A percentile compares a stretch with the other conserved stretches of the same genome.
phyloP scores from a whole-genome alignment of 2,888 invertebrate species.

The Cosmia pyralina region DNA sequence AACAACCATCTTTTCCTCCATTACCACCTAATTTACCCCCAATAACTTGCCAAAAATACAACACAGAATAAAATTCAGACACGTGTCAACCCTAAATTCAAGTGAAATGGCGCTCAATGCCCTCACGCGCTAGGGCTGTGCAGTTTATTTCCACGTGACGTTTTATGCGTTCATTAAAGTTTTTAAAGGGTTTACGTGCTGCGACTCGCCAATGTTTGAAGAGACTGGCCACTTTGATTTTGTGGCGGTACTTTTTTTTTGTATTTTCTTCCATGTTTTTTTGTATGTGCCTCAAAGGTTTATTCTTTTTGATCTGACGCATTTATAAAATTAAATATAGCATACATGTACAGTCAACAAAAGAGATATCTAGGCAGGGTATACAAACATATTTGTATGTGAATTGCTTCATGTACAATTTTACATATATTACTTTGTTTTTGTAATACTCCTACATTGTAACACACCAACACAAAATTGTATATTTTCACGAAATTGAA shows the following conservation, averaged over 20 bases:
- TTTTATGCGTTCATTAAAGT: constrained; percentile 61
- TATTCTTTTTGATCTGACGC: neutral
- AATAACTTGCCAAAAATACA: constrained; percentile 58
- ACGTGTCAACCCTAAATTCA: constrained; percentile 60
- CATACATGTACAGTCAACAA: too few relatives aligned
- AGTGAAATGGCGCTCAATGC: constrained; percentile 48
- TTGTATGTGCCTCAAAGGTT: neutral
- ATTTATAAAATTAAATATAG: neutral
- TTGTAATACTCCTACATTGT: too few relatives aligned
- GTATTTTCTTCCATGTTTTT: neutral
- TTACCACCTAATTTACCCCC: constrained; percentile 27
- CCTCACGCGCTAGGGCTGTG: constrained; percentile 50
- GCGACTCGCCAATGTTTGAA: constrained; percentile 33
- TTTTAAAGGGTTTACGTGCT: constrained; percentile 48
- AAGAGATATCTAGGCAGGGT: too few relatives aligned
- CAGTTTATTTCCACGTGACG: constrained; percentile 50
- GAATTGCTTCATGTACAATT: too few relatives aligned
- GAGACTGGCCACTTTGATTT: constrained; percentile 20
- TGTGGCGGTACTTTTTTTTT: neutral
- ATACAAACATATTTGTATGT: too few relatives aligned
- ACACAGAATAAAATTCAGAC: constrained; percentile 36
- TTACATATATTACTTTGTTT: too few relatives aligned
- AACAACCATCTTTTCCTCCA: neutral
- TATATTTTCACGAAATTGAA: too few relatives aligned
- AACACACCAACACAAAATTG: too few relatives aligned